Percentiles rank a stretch among this genome's conserved stretches.
Conservation (phyloP, 2,888 invertebrate genomes). For the Drosophila pegasa region DNA sequence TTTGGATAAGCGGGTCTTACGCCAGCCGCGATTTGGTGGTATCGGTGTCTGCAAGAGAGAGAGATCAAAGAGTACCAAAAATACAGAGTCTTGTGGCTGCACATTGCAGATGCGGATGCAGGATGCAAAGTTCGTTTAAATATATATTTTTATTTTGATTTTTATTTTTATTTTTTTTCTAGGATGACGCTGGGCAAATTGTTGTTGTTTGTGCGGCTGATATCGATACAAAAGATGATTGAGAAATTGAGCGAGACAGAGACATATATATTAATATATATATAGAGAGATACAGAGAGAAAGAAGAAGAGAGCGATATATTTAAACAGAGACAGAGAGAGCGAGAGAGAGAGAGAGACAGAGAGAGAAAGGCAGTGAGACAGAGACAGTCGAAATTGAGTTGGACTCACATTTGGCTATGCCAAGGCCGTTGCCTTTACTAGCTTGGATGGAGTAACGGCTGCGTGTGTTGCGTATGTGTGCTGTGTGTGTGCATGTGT, state of each 20-base stretch:
- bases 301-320: conserved; percentile 12
- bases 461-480: conserved; percentile 23
- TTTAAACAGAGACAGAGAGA: conserved; percentile 18
- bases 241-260: conserved; percentile 53
- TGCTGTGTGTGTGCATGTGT: conserved; percentile 23
- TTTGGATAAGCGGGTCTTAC: conserved; percentile 84
- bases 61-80: conserved; percentile 80
- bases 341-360: conserved; percentile 22
- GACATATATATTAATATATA: conserved; percentile 31
- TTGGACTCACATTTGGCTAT: conserved; percentile 47
- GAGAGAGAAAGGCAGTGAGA: conserved; percentile 29
- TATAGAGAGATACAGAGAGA: conserved; percentile 20
- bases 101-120: conserved; percentile 61
- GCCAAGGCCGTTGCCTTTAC: conserved; percentile 42
- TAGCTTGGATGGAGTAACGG: conserved; percentile 43
- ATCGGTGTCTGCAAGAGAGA: conserved; percentile 84
- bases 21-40: conserved; percentile 83
- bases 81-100: conserved; percentile 67
- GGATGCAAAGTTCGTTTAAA: conserved; percentile 60
- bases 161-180: conserved; percentile 29
- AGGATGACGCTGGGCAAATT: conserved; percentile 71
- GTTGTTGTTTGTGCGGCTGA: conserved; percentile 62
- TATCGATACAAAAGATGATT: conserved; percentile 62
- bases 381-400: conserved; percentile 51
- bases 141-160: not conserved